These are phyloP conservation scores for Coptodon bakossiorum DNA, from an alignment of 2,113 vertebrate genomes.

Conservation along the genomic window DNA sequence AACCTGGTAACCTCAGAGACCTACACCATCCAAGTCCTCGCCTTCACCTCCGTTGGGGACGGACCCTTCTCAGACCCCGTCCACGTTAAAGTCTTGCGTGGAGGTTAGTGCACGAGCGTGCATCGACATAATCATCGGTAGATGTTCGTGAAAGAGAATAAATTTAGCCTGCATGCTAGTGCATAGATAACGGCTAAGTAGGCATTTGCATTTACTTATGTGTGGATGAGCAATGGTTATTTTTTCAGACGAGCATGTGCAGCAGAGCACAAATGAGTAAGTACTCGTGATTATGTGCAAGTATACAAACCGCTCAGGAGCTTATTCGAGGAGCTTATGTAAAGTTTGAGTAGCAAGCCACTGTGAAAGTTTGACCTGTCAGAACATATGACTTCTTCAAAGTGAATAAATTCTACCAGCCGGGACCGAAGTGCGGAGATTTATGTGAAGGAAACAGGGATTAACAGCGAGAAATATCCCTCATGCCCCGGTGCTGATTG, in stretches of 20 bases:
- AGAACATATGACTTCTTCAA: constrained; percentile 10
- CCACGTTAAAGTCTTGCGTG: constrained; percentile 92
- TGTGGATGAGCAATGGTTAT: neutral
- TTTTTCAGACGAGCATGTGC: neutral
- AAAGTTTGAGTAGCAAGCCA: constrained; percentile 2
- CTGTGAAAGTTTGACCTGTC: constrained; percentile 19
- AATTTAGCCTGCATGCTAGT: neutral
- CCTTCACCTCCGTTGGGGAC: constrained; percentile 95
- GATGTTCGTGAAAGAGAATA: neutral
- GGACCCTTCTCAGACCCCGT: constrained; percentile 94
- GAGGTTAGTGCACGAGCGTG: constrained; percentile 76
- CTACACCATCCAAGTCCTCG: constrained; percentile 90
- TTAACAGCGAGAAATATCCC: constrained; percentile 12
- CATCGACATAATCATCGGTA: neutral
- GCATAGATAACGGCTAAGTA: neutral
- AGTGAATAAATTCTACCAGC: constrained; percentile 22
- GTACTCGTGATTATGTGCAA: neutral
- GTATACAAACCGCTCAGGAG: neutral
- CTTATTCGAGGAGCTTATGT: constrained; percentile 4
- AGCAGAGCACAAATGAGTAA: neutral
- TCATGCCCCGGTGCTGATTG: neutral
- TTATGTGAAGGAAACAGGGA: constrained; percentile 33
- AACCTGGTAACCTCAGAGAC: constrained; percentile 87
- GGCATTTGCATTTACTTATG: neutral
- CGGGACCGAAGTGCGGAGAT: neutral